Evolutionary conservation across 2,113 vertebrate genomes (phyloP), one percentile per base, ranked within the genome.

Genomic region (Zeus faber): DNA sequence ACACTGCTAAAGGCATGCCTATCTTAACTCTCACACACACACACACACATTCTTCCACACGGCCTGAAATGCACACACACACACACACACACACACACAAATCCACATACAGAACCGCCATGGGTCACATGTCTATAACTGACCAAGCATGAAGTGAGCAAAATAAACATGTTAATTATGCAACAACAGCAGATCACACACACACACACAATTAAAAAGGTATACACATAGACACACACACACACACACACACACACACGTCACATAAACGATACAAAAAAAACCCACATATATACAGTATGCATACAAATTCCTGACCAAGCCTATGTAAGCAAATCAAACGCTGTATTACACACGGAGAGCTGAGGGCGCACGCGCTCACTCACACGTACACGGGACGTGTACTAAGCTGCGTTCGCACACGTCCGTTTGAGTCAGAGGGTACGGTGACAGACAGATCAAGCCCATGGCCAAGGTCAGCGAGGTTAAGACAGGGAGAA

Each of bases 391-490:
- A 49, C 16, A 40, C 29, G 11, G 2, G 6, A 2, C 7, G 5
- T 31, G 7, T 31, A 11, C 2, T 9, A 31, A 11, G 2, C 29
- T 2, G 11, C 2, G 2, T 2, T 6, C 29, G 29, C 5, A 33
- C 31, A 58, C 39, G 62, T 64, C 62, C 54, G 64, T 17, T 23
- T 61, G 54, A 61, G 65, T 68, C 63, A 60, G 57, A 29, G 37
- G 31, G 60, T 31, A 62, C 24, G 25, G n/a, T 29, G 44, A 58
- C 11, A 49, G 51, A 64, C 53, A 14, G 49, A 57, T 65, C 52
- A 67, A 35, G 18, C 67, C 56, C 53, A 4, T 6, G 21, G 55
- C 54, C 49, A 61, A 59, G 67, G 61, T 74, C 77, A 62, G 21
- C 10, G 4, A 46, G 65, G 64, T 67, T 70, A 55, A 67, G 57